phyloP scores from a whole-genome alignment of 2,888 invertebrate genomes.

The Erebia aethiops region DNA sequence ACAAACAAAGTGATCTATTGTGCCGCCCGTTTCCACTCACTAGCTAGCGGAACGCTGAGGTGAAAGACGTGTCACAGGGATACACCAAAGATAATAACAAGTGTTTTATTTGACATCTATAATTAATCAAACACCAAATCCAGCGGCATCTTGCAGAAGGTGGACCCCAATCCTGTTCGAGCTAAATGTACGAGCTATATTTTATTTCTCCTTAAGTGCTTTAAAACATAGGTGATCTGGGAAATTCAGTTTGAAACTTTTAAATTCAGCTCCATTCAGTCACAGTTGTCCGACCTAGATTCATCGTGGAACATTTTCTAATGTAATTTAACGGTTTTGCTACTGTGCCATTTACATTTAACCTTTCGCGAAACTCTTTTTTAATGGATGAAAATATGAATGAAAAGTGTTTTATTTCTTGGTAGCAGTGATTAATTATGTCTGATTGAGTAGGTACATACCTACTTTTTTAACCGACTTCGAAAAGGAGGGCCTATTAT shows the following conservation, averaged over 20 bases:
- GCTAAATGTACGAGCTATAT: constrained; percentile 22
- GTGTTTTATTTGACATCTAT: too few relatives aligned
- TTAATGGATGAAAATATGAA: not conserved
- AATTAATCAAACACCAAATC: too few relatives aligned
- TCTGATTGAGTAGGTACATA: too few relatives aligned
- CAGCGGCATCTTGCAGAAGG: too few relatives aligned
- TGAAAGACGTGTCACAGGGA: too few relatives aligned
- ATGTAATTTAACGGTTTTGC: not conserved
- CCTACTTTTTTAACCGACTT: too few relatives aligned
- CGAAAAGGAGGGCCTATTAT: too few relatives aligned
- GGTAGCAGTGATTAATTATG: too few relatives aligned
- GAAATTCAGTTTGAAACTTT: constrained; percentile 7
- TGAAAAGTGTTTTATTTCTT: not conserved
- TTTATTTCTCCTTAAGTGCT: constrained; percentile 26
- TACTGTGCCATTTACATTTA: constrained; percentile 4
- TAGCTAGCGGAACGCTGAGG: too few relatives aligned
- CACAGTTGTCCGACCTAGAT: constrained; percentile 13
- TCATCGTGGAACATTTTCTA: not conserved
- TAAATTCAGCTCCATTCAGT: constrained; percentile 7
- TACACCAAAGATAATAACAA: too few relatives aligned
- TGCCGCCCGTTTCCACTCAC: too few relatives aligned
- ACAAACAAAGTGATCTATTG: too few relatives aligned
- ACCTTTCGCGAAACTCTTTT: not conserved
- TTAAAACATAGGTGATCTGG: constrained; percentile 18
- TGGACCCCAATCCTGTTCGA: constrained; percentile 16